These are phyloP conservation scores for Montipora sp. DNA, from an alignment of 64 coral and sea anemone species.

Conservation along the genomic window DNA sequence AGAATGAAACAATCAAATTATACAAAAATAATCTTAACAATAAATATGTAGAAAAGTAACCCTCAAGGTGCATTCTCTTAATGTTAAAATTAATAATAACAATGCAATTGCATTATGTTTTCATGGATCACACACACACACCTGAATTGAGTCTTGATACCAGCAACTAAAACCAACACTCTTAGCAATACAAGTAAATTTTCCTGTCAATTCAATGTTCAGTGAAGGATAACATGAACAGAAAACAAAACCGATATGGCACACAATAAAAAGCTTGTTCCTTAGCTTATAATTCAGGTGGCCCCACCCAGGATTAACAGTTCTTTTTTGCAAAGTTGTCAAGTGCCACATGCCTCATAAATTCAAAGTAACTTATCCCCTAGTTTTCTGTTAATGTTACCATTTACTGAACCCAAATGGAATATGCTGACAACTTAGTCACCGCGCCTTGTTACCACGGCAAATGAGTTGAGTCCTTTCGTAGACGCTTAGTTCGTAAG, in stretches of 20 bases:
- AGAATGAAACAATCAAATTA: neutral
- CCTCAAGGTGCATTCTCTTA: neutral
- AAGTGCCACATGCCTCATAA: neutral
- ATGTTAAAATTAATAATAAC: neutral
- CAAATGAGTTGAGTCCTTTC: neutral
- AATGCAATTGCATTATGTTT: neutral
- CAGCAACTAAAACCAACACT: neutral
- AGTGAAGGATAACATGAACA: neutral
- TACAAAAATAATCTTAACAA: neutral
- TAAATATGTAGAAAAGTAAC: neutral
- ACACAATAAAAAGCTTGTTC: neutral
- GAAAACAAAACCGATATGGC: neutral
- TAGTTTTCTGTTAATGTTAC: neutral
- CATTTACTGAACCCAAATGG: neutral
- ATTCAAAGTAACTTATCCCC: neutral
- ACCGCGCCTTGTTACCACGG: constrained; percentile 9
- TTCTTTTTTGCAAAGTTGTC: neutral
- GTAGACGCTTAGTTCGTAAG: neutral
- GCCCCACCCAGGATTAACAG: neutral
- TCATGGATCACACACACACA: neutral
- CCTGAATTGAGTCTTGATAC: neutral
- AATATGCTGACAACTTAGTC: neutral
- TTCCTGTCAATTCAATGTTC: neutral
- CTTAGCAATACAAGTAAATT: neutral
- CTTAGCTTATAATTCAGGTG: neutral